Base-by-base conservation (phyloP, 1,140 invertebrate genomes). In the Pemphigus obesinymphae region DNA sequence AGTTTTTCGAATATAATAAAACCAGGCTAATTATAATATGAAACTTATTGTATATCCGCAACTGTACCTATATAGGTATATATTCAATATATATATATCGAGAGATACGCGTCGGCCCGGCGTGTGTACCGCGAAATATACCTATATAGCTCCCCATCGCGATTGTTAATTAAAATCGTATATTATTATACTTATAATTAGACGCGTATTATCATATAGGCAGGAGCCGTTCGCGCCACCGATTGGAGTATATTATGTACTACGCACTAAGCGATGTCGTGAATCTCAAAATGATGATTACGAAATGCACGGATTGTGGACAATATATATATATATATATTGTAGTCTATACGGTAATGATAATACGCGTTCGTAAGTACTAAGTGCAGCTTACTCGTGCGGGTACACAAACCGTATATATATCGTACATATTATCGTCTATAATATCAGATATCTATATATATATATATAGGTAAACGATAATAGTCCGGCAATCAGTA, bases 21-120 rank as follows among this genome's bases (percentile, higher is more conserved):
- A 45, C 43, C 43, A 11, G 43, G 43, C 43, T 45, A 45, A 29
- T 43, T 29, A 29, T 37, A 37, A 23, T 37, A n/a, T 13, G 43
- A 45, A 45, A 45, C 10, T 1, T 11, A 40, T 45, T 45, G 1
- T 45, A 45, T 45, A 45, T 13, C 43, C 37, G 29, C 10, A 29
- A 88, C 86, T 92, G 1, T 17, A 61, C 7, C n/a, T n/a, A n/a
- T n/a, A n/a, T n/a, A 5, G 31, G 34, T 37, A 31, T 3, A 6
- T 29, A 26, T 15, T 2, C 13, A 3, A n/a, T 8, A 61, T 11
- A 11, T 20, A 6, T 26, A 61, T 20, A 26, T 13, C 26, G 23
- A 13, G 53, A 55, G 10, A 17, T 53, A 53, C 17, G 29, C 61
- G 13, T 13, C 26, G 61, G n/a, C n/a, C n/a, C n/a, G n/a, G n/a